These are phyloP conservation scores for Natrix natrix DNA, from an alignment of 2,797 vertebrate species.

Conservation along the genomic window DNA sequence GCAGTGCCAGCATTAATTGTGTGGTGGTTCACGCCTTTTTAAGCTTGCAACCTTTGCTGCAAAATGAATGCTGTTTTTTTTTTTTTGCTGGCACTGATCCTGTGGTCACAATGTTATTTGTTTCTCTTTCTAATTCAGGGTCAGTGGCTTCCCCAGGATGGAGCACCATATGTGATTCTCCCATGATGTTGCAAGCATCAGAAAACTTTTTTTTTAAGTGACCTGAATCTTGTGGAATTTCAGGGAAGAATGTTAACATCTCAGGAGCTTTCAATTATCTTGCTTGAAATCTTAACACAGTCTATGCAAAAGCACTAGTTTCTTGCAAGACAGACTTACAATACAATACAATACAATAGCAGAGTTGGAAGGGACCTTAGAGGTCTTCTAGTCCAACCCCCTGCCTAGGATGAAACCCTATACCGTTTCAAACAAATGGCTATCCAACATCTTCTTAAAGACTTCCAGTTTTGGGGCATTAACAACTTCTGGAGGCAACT, in stretches of 20 bases:
- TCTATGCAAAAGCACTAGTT: background rate
- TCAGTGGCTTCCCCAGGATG: background rate
- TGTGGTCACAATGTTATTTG: background rate
- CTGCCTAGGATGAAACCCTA: no score
- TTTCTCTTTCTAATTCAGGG: background rate
- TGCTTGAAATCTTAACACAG: background rate
- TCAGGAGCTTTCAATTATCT: background rate
- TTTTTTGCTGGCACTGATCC: background rate
- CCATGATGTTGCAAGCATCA: background rate
- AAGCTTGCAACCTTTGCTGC: background rate
- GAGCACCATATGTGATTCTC: background rate
- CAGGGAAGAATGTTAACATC: background rate
- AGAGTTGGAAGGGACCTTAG: no score
- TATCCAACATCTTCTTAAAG: no score
- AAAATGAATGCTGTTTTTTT: background rate
- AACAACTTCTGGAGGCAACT: no score
- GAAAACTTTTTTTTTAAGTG: background rate
- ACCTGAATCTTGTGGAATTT: background rate
- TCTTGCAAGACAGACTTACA: background rate
- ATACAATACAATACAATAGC: no score
- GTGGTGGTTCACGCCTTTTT: background rate
- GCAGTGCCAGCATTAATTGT: background rate
- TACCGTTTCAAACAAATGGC: no score
- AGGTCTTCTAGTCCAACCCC: no score
- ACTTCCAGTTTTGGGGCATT: no score